These are phyloP conservation scores for Hylia prasina DNA, from an alignment of 2,113 vertebrate genomes.

Conservation along the genomic window DNA sequence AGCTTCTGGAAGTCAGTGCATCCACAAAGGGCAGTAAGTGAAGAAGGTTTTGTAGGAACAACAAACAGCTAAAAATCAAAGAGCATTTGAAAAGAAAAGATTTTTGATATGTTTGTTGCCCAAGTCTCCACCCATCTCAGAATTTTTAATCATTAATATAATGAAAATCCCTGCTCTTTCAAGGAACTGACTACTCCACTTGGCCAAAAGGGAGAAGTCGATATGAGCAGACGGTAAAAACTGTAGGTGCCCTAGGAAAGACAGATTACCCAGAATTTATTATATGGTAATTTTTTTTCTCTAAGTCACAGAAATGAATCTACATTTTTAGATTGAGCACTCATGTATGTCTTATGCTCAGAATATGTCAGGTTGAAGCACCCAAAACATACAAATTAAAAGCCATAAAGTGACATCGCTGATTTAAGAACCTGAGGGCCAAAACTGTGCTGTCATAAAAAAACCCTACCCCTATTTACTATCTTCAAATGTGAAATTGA, in stretches of 20 bases:
- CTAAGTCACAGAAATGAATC: constrained; percentile 46
- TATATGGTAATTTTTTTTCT: constrained; percentile 52
- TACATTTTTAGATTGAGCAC: constrained; percentile 33
- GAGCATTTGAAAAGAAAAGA: neutral
- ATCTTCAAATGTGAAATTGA: neutral
- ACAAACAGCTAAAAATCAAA: neutral
- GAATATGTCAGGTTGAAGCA: constrained; percentile 42
- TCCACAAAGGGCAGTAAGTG: neutral
- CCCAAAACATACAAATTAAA: constrained; percentile 37
- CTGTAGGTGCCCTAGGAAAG: constrained; percentile 48
- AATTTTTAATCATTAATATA: neutral
- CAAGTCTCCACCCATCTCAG: neutral
- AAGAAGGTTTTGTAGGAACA: neutral
- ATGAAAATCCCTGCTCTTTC: neutral
- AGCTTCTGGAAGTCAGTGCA: neutral
- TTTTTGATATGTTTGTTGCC: neutral
- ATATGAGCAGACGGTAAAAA: constrained; percentile 33
- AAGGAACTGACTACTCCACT: neutral
- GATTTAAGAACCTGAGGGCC: constrained; percentile 33
- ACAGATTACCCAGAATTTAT: constrained; percentile 58
- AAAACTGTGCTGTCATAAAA: neutral
- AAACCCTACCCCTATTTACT: neutral
- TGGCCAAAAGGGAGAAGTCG: neutral
- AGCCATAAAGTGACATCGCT: constrained; percentile 5
- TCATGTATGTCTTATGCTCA: constrained; percentile 26